Evolutionary conservation across 2,113 vertebrate species (phyloP).

Genomic region (Hassar affinis): DNA sequence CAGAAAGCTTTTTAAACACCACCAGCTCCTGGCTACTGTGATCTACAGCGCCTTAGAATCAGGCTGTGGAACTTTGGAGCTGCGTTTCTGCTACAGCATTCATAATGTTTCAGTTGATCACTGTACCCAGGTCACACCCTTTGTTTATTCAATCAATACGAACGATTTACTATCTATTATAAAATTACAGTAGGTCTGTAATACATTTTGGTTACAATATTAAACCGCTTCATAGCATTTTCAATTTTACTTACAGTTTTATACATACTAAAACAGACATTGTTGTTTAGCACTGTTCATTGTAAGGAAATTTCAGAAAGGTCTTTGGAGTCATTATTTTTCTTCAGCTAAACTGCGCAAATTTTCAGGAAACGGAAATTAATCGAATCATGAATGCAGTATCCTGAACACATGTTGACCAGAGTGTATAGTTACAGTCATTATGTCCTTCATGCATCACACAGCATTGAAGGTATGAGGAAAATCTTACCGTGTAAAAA

Average conservation of each 20-base stretch:
- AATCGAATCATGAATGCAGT: not conserved
- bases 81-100: not conserved
- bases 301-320: not conserved
- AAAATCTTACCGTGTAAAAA: conserved; percentile 71
- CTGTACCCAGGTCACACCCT: not conserved
- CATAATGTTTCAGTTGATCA: not conserved
- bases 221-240: not conserved
- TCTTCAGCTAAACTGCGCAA: not conserved
- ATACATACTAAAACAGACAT: not conserved
- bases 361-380: not conserved
- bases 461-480: not conserved
- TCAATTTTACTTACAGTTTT: not conserved
- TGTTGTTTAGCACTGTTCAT: not conserved
- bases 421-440: not conserved
- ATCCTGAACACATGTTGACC: not conserved
- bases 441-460: not conserved
- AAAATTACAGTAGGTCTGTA: not conserved
- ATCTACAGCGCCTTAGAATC: not conserved
- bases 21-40: not conserved
- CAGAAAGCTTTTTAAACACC: too few species aligned
- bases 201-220: not conserved
- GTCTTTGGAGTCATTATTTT: not conserved
- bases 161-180: not conserved
- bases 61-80: not conserved
- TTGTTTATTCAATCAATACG: not conserved